phyloP scores from a whole-genome alignment of 2,113 vertebrate genomes.

The Rhinolophus ferrumequinum region DNA sequence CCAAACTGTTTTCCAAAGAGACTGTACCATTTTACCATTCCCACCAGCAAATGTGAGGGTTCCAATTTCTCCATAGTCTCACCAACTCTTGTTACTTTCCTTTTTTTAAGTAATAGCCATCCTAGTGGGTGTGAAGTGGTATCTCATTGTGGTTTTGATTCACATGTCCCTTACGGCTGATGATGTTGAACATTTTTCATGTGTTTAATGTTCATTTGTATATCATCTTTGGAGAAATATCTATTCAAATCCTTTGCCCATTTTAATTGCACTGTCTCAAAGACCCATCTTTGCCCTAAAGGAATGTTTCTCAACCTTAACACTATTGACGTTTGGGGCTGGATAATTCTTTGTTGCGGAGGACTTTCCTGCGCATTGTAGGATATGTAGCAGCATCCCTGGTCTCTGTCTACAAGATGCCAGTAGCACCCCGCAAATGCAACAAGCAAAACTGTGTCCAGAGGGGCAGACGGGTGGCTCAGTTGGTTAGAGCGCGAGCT shows the following conservation, averaged over 20 bases:
- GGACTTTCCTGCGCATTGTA: background rate
- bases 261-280: conserved; percentile 24
- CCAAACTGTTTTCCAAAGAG: conserved; percentile 8
- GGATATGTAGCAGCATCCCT: background rate
- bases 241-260: conserved; percentile 14
- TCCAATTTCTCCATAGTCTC: background rate
- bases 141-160: background rate
- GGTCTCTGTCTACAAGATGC: background rate
- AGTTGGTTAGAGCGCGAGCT: no score
- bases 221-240: background rate
- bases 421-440: background rate
- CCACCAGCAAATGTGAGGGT: background rate
- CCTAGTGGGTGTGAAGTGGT: background rate
- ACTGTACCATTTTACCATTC: background rate
- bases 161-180: background rate
- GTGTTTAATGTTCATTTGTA: background rate
- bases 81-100: conserved; percentile 1
- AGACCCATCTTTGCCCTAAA: background rate
- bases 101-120: background rate
- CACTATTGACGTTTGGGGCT: background rate
- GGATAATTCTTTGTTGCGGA: background rate
- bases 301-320: background rate
- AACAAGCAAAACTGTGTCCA: background rate
- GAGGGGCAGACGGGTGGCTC: no score
- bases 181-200: background rate